Evolutionary conservation across 2,888 invertebrate species (phyloP), one percentile per base, ranked within the genome.

Genomic region (Eumacrocentrus americanus): DNA sequence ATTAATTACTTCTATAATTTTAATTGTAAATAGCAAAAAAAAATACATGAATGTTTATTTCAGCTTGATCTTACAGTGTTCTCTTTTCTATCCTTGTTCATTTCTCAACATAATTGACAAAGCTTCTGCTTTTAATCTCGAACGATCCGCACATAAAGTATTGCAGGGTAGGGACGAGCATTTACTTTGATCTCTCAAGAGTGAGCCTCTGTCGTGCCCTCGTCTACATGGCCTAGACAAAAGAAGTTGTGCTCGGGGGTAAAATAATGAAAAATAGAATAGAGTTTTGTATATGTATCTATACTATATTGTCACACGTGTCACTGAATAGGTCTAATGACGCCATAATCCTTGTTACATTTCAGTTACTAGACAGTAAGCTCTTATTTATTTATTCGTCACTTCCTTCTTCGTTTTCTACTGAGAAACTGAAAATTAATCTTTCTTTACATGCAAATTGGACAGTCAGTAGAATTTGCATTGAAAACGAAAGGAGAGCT

Each of bases 111-210:
- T 44, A 44, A 29, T 44, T 54, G 20, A 34, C 23, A 52, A 52
- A 38, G 37, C 37, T 23, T 22, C 22, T 52, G 52, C 7, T 23
- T 34, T 53, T 42, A 54, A 54, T 42, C 25, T 16, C 34, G 50
- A 50, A 50, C 34, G 50, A 50, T 50, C 50, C 18, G 29, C 35
- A 34, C 29, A 12, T 29, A 18, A 29, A 6, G 9, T 29, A 29
- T 29, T 6, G 5, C 9, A 6, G 29, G 29, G 29, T 29, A 18
- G 9, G 5, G 18, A 44, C 34, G 54, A 29, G 44, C 34, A 54
- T 54, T 54, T 29, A 29, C 54, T 54, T 54, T 54, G 54, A 54
- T 44, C 54, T 29, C 29, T 54, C 54, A 54, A 42, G 54, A 44
- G 54, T 42, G 44, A 54, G 44, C 29, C 25, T 14, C 23, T 52